A percentile compares a stretch with the other conserved stretches of the same genome.
Conservation (phyloP, 2,797 vertebrate genomes). For the Dendrocincla tyrannina region DNA sequence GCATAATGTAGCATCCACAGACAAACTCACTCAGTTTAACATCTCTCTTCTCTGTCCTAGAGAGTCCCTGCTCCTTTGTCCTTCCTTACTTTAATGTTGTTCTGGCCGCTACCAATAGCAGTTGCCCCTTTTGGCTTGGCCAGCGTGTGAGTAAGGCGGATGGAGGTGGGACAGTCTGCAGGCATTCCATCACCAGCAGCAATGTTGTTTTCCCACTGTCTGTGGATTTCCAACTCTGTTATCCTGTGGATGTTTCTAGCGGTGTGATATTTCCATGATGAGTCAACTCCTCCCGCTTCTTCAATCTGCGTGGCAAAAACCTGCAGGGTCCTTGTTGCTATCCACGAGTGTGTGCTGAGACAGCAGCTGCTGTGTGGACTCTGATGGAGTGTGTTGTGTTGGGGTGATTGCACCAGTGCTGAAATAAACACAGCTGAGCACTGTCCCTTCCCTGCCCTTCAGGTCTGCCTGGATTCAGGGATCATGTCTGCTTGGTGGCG, state of each 20-base stretch:
- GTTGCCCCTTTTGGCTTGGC: not conserved
- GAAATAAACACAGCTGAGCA: not conserved
- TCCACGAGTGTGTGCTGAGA: fast-evolving
- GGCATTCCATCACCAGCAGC: not conserved
- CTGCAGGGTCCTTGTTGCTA: not conserved
- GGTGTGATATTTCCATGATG: not conserved
- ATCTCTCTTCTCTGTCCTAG: not conserved
- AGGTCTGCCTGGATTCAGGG: not conserved
- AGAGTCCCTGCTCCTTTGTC: not conserved
- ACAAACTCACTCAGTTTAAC: not conserved
- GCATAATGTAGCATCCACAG: not conserved
- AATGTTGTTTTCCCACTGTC: fast-evolving
- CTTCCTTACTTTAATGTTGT: not conserved
- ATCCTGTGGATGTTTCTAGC: not conserved
- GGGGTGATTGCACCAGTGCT: not conserved
- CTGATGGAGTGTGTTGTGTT: fast-evolving
- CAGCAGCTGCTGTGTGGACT: not conserved
- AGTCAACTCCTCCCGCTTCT: not conserved
- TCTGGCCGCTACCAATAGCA: not conserved
- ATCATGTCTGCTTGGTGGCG: not conserved
- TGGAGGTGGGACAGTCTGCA: not conserved
- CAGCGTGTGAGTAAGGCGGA: not conserved
- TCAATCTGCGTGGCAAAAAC: not conserved
- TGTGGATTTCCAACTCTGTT: not conserved
- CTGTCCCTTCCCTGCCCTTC: not conserved